Conservation (phyloP, 2,113 vertebrate species). For the Corythornis cristatus region DNA sequence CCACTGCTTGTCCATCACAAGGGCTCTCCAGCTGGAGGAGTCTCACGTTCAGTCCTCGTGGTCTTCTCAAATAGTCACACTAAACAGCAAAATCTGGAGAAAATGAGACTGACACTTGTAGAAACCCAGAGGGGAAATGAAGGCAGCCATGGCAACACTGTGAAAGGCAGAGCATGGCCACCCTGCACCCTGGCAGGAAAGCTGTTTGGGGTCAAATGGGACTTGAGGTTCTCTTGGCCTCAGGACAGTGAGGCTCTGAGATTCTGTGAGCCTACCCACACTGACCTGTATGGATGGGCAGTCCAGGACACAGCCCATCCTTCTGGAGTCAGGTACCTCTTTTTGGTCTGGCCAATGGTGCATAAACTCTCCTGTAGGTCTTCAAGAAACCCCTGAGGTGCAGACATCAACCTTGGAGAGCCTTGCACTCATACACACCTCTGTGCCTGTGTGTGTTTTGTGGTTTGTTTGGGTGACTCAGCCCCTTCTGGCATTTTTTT, state of each 20-base stretch:
- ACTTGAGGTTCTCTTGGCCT: neutral
- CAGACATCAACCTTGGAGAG: neutral
- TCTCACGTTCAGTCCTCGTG: neutral
- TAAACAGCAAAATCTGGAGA: neutral
- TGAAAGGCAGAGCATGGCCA: neutral
- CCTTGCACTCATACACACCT: neutral
- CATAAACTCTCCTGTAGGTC: neutral
- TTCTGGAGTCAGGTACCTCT: neutral
- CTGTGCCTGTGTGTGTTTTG: neutral
- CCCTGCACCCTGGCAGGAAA: neutral
- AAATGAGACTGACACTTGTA: neutral
- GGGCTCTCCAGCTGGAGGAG: neutral
- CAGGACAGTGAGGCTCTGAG: neutral
- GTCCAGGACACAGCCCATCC: neutral
- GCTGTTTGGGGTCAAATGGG: neutral
- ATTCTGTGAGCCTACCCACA: neutral
- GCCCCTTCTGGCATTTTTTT: neutral
- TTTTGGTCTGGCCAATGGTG: neutral
- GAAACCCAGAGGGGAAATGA: neutral
- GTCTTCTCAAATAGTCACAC: neutral
- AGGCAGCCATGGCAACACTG: neutral
- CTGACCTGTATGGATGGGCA: neutral
- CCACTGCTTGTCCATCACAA: neutral
- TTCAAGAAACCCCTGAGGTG: neutral
- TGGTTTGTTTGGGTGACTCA: neutral